Percentiles rank a stretch among this genome's conserved stretches.
Evolutionary conservation across 2,113 vertebrate species (phyloP).

Genomic region (Pterocles orientalis): DNA sequence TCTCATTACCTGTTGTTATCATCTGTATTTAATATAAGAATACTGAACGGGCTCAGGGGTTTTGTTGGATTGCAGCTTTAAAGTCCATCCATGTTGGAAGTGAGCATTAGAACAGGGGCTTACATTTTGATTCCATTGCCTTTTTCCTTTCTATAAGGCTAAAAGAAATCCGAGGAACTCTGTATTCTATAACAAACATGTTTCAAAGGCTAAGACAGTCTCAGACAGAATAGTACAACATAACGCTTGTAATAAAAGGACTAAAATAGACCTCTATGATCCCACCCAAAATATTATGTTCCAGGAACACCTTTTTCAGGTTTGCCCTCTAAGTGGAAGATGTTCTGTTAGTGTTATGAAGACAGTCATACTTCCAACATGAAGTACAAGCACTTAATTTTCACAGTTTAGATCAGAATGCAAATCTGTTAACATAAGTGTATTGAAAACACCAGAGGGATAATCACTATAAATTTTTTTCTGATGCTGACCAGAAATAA

Average conservation of each 20-base stretch:
- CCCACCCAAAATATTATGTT: background rate
- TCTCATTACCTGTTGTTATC: background rate
- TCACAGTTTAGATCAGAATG: background rate
- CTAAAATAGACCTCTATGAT: background rate
- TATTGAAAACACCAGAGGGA: background rate
- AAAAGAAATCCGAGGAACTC: background rate
- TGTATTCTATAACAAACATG: background rate
- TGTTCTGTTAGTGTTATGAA: background rate
- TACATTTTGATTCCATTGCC: background rate
- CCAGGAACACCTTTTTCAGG: background rate
- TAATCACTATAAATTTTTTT: background rate
- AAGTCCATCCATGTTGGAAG: background rate
- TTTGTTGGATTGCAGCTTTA: background rate
- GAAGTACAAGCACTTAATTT: background rate
- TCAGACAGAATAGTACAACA: background rate
- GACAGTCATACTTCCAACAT: background rate
- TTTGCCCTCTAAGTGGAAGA: background rate
- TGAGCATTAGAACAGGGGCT: background rate
- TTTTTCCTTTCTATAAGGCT: background rate
- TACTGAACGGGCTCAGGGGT: rapidly evolving
- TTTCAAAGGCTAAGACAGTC: background rate
- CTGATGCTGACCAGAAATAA: background rate
- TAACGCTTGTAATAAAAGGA: background rate
- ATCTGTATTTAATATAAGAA: background rate
- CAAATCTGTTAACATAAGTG: background rate